A percentile compares a stretch with the other conserved stretches of the same genome.
phyloP scores from a whole-genome alignment of 2,888 invertebrate species.

The Dryobota labecula region DNA sequence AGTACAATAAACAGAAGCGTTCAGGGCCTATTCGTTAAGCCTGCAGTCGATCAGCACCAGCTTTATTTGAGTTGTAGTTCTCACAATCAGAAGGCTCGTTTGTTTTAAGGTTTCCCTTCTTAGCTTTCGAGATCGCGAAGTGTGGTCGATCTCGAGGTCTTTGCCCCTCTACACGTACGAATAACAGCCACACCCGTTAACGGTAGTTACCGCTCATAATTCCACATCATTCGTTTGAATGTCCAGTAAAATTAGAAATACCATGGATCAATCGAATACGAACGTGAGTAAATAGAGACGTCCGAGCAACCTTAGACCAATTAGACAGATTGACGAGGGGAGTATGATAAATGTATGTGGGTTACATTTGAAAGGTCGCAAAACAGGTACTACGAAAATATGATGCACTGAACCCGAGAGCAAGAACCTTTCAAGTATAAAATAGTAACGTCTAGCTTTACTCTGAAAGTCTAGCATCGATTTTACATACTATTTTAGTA shows the following conservation, averaged over 20 bases:
- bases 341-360: constrained; percentile 41
- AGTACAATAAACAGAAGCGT: constrained; percentile 13
- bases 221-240: constrained; percentile 68
- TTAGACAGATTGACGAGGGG: constrained; percentile 43
- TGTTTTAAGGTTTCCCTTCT: constrained; percentile 56
- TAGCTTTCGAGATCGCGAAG: constrained; percentile 58
- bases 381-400: constrained; percentile 37
- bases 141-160: constrained; percentile 77
- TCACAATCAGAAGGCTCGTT: constrained; percentile 46
- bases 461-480: constrained; percentile 49
- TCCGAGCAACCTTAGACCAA: constrained; percentile 46
- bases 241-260: constrained; percentile 63
- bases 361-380: constrained; percentile 37
- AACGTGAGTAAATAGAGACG: constrained; percentile 53
- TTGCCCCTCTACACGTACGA: constrained; percentile 81
- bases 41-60: constrained; percentile 38
- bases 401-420: constrained; percentile 49
- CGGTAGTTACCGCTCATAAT: constrained; percentile 78
- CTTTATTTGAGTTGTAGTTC: constrained; percentile 58
- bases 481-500: constrained; percentile 52
- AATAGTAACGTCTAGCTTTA: constrained; percentile 41
- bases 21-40: constrained; percentile 18
- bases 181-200: constrained; percentile 81
- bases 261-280: constrained; percentile 57
- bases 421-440: constrained; percentile 42